Percentiles rank a stretch among this genome's conserved stretches.
Conservation (phyloP, 2,797 vertebrate genomes). For the Brachyalestes nurse region DNA sequence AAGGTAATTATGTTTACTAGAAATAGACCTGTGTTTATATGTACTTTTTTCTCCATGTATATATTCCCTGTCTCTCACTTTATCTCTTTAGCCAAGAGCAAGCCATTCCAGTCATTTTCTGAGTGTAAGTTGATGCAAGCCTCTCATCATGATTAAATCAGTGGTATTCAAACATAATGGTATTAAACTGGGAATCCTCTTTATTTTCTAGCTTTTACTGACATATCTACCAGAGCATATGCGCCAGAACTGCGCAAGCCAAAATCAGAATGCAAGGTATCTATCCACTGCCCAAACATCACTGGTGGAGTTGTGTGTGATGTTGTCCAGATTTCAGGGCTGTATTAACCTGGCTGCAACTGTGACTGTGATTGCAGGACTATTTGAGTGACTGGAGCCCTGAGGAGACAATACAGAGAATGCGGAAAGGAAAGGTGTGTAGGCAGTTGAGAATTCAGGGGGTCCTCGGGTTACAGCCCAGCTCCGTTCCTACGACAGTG, state of each 20-base stretch:
- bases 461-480: no score
- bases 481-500: no score
- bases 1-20: constrained; percentile 75
- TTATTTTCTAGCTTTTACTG: constrained; percentile 78
- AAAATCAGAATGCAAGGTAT: constrained; percentile 90
- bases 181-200: background rate
- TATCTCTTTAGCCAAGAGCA: constrained; percentile 79
- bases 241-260: constrained; percentile 90
- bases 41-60: background rate
- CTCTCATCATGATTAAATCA: background rate
- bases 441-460: no score
- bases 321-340: background rate
- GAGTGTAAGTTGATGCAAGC: constrained; percentile 77
- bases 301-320: background rate
- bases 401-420: constrained; percentile 84
- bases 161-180: background rate
- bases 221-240: constrained; percentile 78
- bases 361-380: constrained; percentile 78
- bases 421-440: constrained; percentile 91
- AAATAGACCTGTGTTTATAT: background rate
- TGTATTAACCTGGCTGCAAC: constrained; percentile 2
- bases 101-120: constrained; percentile 83
- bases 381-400: constrained; percentile 87
- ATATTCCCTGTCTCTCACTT: background rate
- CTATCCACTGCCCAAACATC: background rate